Percentiles rank a stretch among this genome's conserved stretches.
Conservation (phyloP, 1,140 invertebrate species). For the Microplitis mediator region DNA sequence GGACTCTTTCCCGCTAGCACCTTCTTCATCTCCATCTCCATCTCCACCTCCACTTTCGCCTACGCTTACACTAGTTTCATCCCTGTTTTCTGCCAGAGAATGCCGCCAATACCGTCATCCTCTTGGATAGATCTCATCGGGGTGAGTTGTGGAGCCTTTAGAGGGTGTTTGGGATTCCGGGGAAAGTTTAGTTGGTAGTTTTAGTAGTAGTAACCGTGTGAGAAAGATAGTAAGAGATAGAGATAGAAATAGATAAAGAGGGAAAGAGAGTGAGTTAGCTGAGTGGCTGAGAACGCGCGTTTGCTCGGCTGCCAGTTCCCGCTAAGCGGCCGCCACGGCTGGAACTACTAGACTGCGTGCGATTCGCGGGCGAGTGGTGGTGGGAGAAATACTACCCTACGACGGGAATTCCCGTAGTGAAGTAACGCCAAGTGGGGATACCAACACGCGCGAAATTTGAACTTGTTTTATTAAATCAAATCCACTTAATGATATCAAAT, state of each 20-base stretch:
- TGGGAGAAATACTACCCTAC: not conserved
- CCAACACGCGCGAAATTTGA: too few relatives aligned
- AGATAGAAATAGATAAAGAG: constrained; percentile 35
- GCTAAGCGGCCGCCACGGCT: constrained; percentile 58
- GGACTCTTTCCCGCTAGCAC: constrained; percentile 21
- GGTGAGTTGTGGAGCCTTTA: too few relatives aligned
- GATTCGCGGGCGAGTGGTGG: not conserved
- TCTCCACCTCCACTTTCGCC: too few relatives aligned
- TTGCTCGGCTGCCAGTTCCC: constrained; percentile 52
- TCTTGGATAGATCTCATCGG: not conserved
- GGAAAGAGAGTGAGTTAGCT: constrained; percentile 22
- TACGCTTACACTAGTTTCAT: too few relatives aligned
- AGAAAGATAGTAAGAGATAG: constrained; percentile 29
- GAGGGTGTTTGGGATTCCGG: constrained; percentile 46
- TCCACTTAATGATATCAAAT: too few relatives aligned
- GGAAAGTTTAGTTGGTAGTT: constrained; percentile 47
- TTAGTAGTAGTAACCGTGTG: not conserved
- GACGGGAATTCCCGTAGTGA: not conserved
- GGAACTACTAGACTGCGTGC: constrained; percentile 36
- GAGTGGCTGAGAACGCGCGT: constrained; percentile 34
- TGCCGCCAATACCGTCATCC: not conserved
- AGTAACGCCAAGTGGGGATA: not conserved
- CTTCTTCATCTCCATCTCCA: not conserved
- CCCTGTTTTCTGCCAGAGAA: too few relatives aligned
- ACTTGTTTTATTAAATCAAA: too few relatives aligned